These are phyloP conservation scores for Aurelia coerulea DNA, from an alignment of 30 jellyfish, hydroid and myxozoan species.

Conservation along the genomic window DNA sequence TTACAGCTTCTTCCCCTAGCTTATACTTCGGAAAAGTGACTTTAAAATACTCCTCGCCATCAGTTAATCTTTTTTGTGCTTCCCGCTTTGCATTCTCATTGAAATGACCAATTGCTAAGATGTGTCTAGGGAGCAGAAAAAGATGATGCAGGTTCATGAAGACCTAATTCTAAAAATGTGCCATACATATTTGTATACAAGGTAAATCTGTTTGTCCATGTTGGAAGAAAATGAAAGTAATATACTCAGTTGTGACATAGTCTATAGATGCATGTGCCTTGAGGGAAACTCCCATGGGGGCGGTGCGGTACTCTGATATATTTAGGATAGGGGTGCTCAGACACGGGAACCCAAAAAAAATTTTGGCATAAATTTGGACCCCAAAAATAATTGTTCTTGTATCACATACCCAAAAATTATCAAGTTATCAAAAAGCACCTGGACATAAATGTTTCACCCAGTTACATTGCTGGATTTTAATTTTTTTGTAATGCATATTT, in stretches of 20 bases:
- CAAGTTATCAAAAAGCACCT: too few relatives aligned
- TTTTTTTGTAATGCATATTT: too few relatives aligned
- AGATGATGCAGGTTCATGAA: not conserved
- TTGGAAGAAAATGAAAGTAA: not conserved
- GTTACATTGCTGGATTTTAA: too few relatives aligned
- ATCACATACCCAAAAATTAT: too few relatives aligned
- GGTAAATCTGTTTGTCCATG: not conserved
- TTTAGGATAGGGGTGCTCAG: too few relatives aligned
- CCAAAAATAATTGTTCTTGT: too few relatives aligned
- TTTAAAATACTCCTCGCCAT: slow-evolving; percentile 8
- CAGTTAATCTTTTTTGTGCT: not conserved
- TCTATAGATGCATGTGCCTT: not conserved
- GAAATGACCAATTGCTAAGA: slow-evolving; percentile 38
- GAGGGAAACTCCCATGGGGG: too few relatives aligned
- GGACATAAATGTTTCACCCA: too few relatives aligned
- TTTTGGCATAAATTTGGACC: too few relatives aligned
- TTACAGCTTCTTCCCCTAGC: slow-evolving; percentile 32
- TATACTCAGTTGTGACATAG: not conserved
- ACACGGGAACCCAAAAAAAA: too few relatives aligned
- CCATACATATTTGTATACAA: not conserved
- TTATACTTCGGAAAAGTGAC: slow-evolving; percentile 35
- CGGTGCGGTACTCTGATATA: too few relatives aligned
- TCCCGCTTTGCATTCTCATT: slow-evolving; percentile 27
- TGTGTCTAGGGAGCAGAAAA: slow-evolving; percentile 16
- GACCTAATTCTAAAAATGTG: not conserved